Evolutionary conservation across 2,888 invertebrate genomes (phyloP), one percentile per base, ranked within the genome.

Genomic region (Frankliniella intonsa): DNA sequence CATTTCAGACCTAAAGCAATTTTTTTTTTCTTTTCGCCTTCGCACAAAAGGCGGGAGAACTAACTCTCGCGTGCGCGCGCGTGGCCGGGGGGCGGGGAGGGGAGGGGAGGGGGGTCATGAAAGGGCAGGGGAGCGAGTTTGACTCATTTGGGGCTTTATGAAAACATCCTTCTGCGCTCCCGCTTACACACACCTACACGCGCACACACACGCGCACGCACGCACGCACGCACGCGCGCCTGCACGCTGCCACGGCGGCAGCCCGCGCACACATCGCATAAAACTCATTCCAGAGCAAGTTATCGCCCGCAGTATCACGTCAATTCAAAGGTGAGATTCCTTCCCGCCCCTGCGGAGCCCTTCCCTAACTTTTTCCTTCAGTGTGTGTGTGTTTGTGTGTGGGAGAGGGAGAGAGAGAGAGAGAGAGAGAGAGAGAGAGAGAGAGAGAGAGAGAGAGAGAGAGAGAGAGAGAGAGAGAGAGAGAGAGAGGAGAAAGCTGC

Each of bases 361-460:
- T 22, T 11, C 9, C 69, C 22, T 7, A 69, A 69, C 69, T 69
- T 69, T 22, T 9, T 8, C n/a, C 69, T 17, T 38, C 38, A 38
- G 38, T 38, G 38, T 38, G 38, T 38, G 38, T 5, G n/a, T n/a
- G n/a, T n/a, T n/a, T n/a, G n/a, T n/a, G n/a, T n/a, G n/a, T n/a
- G 14, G 62, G 5, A 65, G 62, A 65, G 62, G 51, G 55, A 55
- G 55, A 19, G 19, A 55, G 55, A 55, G 55, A 55, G 55, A 55
- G 55, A 19, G 55, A 55, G 55, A 2, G 55, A 55, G 55, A 10
- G 55, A 55, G 55, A 55, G 55, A 55, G 55, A 55, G 55, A 55
- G 55, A 55, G 55, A 55, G 55, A 55, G 55, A 55, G 55, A 55
- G 55, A 55, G 55, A 55, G 55, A 55, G 55, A 55, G 55, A 55